A percentile compares a stretch with the other conserved stretches of the same genome.
Conservation (phyloP, 2,113 vertebrate genomes). For the Aptenodytes patagonicus region DNA sequence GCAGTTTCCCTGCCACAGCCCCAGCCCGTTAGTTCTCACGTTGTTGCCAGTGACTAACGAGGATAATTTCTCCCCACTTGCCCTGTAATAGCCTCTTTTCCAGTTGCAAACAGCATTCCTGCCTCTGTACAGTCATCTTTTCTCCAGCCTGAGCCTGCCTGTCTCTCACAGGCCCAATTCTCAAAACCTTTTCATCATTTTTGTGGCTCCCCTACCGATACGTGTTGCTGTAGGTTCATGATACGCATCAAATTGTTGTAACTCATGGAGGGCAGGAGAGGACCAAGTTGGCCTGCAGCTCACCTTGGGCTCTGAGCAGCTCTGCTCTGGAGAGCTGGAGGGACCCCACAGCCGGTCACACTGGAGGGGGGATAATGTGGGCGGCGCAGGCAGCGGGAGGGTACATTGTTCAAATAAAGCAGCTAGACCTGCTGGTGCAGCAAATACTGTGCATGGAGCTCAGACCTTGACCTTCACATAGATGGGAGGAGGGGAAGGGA, state of each 20-base stretch:
- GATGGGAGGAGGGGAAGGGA: neutral
- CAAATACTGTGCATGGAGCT: neutral
- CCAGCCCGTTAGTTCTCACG: neutral
- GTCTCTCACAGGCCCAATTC: neutral
- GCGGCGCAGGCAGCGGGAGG: neutral
- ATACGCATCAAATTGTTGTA: neutral
- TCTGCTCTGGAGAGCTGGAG: neutral
- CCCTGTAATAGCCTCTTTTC: neutral
- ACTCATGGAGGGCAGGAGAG: neutral
- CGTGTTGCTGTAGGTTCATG: neutral
- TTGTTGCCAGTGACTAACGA: neutral
- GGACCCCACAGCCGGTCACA: neutral
- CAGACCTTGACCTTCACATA: neutral
- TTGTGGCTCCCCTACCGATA: neutral
- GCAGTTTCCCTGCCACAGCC: neutral
- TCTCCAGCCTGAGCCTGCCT: neutral
- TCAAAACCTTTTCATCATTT: neutral
- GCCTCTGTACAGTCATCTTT: neutral
- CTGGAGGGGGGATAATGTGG: rapidly evolving
- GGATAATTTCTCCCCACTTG: neutral
- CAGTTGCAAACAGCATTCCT: neutral
- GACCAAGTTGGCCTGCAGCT: neutral
- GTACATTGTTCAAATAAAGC: neutral
- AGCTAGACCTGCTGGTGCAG: neutral
- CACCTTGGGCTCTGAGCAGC: neutral